These are phyloP conservation scores for Turritopsis rubra DNA, from an alignment of 30 jellyfish, hydroid and myxozoan species.

Conservation along the genomic window DNA sequence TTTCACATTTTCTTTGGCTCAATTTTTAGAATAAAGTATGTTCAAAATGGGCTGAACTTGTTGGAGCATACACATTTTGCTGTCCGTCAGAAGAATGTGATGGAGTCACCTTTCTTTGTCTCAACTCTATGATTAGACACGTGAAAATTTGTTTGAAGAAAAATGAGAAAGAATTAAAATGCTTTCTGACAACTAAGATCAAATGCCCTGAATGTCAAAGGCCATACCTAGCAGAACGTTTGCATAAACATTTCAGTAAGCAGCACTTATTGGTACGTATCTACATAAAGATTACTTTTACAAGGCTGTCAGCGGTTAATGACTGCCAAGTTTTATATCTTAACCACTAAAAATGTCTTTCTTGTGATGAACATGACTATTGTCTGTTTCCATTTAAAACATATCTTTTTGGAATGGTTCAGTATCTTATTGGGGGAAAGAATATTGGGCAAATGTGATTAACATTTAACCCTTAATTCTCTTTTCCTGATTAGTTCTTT, in stretches of 20 bases:
- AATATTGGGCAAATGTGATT: too few species aligned
- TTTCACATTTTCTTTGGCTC: neutral
- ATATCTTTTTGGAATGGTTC: too few species aligned
- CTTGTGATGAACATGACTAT: too few species aligned
- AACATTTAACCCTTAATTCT: too few species aligned
- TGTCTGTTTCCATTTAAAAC: too few species aligned
- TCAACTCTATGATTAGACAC: constrained; percentile 14
- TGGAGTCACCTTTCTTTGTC: neutral
- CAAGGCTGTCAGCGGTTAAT: too few species aligned
- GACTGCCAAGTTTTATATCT: too few species aligned
- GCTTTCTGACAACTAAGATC: neutral
- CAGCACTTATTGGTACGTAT: constrained; percentile 24
- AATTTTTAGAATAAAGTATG: neutral
- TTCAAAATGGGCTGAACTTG: constrained; percentile 6
- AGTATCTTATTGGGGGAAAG: too few species aligned
- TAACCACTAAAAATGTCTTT: too few species aligned
- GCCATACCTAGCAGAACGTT: neutral
- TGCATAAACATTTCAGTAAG: constrained; percentile 4
- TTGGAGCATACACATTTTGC: neutral
- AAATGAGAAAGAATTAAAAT: neutral
- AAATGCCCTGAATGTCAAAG: constrained; percentile 26
- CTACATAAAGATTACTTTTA: too few species aligned
- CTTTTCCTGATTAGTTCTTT: too few species aligned
- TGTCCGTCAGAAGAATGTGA: constrained; percentile 28
- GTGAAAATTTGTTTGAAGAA: constrained; percentile 13